Base-by-base conservation (phyloP, 2,797 vertebrate species). In the Manis crassicaudata region DNA sequence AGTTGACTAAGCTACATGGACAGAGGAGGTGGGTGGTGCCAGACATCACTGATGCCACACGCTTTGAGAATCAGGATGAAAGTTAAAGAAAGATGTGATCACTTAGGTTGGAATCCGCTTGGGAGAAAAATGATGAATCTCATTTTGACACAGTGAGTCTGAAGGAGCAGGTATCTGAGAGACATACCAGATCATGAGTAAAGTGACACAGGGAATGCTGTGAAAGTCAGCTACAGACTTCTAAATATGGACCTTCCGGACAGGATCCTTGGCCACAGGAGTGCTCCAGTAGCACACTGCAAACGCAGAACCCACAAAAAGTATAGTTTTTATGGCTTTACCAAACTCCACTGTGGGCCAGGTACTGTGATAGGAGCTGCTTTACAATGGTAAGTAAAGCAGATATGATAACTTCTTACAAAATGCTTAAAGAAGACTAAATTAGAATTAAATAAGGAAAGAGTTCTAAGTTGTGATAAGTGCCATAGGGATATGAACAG, bases 371-470 rank as follows among this genome's bases (percentile, higher is more conserved):
- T 0, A 54, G n/a, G 46, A 29, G 7, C 1, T 20, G 18, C 17
- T 37, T 35, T 16, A 25, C 6, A 73, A 5, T 2, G 14, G 5
- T 7, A 11, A 79, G 43, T 18, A 35, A 70, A 83, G 72, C n/a
- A 77, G 8, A 21, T 7, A 4, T 0, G 2, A 17, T 25, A 29
- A 32, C 21, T 70, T 65, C 7, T 87, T 40, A 35, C 9, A 46
- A 70, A 25, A 32, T 17, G 27, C 35, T 67, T 29, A 56, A 46
- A n/a, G 52, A 80, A 73, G 6, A 79, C 62, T 35, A 35, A 56
- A 75, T 20, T 37, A 54, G 40, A 87, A 72, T 82, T 56, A n/a
- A 72, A 46, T 60, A 80, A 40, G 13, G 40, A 88, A 54, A 92
- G 1, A 81, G 9, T 83, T 75, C 3, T n/a, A 21, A 25, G n/a